phyloP scores from a whole-genome alignment of 35 echinoderm and acorn worm genomes.

The Apostichopus parvimensis region DNA sequence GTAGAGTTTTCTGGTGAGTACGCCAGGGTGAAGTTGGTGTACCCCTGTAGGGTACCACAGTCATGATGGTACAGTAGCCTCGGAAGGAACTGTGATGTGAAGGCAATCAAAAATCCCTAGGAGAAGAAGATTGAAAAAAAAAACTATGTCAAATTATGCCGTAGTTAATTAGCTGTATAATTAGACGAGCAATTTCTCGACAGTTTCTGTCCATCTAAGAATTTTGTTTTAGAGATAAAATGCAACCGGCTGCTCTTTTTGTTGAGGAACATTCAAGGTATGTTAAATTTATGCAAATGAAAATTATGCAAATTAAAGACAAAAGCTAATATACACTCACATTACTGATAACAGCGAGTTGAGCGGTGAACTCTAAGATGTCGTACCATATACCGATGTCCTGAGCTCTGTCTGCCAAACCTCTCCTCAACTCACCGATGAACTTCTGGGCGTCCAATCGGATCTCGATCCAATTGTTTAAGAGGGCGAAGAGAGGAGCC shows the following conservation, averaged over 20 bases:
- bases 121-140: background rate
- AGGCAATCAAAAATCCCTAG: slow-evolving; percentile 95
- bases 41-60: slow-evolving; percentile 67
- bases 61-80: slow-evolving; percentile 79
- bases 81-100: slow-evolving; percentile 91
- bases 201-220: too few relatives aligned
- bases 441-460: slow-evolving; percentile 91
- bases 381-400: slow-evolving; percentile 97
- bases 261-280: too few relatives aligned
- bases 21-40: slow-evolving; percentile 81
- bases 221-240: too few relatives aligned
- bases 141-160: too few relatives aligned
- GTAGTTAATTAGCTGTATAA: too few relatives aligned
- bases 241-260: too few relatives aligned
- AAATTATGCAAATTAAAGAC: background rate
- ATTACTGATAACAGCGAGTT: slow-evolving; percentile 94
- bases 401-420: slow-evolving; percentile 86
- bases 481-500: slow-evolving; percentile 89
- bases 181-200: too few relatives aligned
- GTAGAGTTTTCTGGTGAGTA: slow-evolving; percentile 63
- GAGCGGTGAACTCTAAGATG: slow-evolving; percentile 87
- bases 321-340: slow-evolving; percentile 46
- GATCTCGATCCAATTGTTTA: slow-evolving; percentile 99
- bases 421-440: slow-evolving; percentile 82
- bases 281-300: too few relatives aligned